Conservation (phyloP, 1,140 invertebrate species). For the Amphibalanus amphitrite region DNA sequence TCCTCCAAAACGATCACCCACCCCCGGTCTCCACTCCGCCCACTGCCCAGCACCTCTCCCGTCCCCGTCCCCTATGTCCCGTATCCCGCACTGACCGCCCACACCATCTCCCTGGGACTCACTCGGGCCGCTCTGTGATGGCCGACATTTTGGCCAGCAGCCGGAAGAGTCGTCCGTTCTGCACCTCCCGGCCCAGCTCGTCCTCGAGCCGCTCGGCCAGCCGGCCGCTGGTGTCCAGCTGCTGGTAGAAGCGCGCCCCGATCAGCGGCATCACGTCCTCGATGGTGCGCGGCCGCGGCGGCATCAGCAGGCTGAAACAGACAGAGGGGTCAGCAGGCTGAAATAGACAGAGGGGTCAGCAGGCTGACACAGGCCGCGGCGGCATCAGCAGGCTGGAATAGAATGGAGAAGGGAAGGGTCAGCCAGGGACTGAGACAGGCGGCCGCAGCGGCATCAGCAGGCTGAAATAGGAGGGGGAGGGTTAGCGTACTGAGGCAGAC, state of each 20-base stretch:
- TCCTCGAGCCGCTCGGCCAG: constrained; percentile 75
- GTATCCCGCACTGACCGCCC: too few relatives aligned
- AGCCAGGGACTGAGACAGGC: too few relatives aligned
- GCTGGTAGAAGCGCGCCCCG: constrained; percentile 70
- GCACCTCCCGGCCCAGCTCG: constrained; percentile 79
- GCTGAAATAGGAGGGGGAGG: too few relatives aligned
- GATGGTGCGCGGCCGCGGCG: constrained; percentile 36
- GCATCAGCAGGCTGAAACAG: neutral
- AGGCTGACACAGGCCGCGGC: too few relatives aligned
- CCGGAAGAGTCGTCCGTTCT: constrained; percentile 81
- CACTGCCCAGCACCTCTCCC: too few relatives aligned
- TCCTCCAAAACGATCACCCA: too few relatives aligned
- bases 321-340: neutral
- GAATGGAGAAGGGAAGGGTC: too few relatives aligned
- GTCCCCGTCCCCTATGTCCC: too few relatives aligned
- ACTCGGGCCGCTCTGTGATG: constrained; percentile 80
- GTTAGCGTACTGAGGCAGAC: too few relatives aligned
- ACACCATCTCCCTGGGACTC: neutral
- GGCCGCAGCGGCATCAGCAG: too few relatives aligned
- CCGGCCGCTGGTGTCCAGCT: constrained; percentile 74
- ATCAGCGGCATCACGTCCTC: constrained; percentile 99
- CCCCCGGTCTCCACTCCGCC: too few relatives aligned
- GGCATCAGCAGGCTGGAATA: too few relatives aligned
- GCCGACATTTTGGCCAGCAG: constrained; percentile 76
- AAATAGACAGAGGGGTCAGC: neutral